Evolutionary conservation across 1,140 invertebrate genomes (phyloP).

Genomic region (Ceratitis capitata): DNA sequence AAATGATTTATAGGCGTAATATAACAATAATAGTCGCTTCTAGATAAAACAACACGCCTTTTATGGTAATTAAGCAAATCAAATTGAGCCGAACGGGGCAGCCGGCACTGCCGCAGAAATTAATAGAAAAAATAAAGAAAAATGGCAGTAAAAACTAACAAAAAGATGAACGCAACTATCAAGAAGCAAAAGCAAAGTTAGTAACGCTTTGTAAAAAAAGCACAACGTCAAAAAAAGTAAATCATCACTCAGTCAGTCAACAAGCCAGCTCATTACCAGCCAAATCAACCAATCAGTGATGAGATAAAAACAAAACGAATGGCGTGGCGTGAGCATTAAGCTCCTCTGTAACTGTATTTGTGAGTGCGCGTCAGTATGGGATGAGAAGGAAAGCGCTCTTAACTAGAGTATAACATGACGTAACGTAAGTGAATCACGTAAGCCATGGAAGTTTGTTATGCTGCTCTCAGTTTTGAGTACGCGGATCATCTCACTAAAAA

Average conservation of each 20-base stretch:
- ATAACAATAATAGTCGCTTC: constrained; percentile 28
- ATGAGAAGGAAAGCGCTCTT: not conserved
- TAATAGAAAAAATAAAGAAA: too few species aligned
- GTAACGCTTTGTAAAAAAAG: not conserved
- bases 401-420: not conserved
- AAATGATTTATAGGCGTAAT: too few species aligned
- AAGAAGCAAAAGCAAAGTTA: not conserved
- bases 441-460: not conserved
- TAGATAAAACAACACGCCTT: constrained; percentile 28
- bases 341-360: too few species aligned
- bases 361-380: not conserved
- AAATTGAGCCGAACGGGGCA: not conserved
- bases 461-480: not conserved
- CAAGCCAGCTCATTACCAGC: not conserved
- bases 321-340: not conserved
- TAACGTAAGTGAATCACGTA: not conserved
- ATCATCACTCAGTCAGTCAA: not conserved
- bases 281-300: not conserved
- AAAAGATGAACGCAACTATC: not conserved
- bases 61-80: constrained; percentile 14
- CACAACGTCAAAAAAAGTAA: too few species aligned
- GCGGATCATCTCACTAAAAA: not conserved
- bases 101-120: too few species aligned
- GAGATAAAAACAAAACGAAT: not conserved
- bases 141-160: too few species aligned